Evolutionary conservation across 1,140 invertebrate species (phyloP), one percentile per base, ranked within the genome.

Genomic region (Platorchestia sp.): DNA sequence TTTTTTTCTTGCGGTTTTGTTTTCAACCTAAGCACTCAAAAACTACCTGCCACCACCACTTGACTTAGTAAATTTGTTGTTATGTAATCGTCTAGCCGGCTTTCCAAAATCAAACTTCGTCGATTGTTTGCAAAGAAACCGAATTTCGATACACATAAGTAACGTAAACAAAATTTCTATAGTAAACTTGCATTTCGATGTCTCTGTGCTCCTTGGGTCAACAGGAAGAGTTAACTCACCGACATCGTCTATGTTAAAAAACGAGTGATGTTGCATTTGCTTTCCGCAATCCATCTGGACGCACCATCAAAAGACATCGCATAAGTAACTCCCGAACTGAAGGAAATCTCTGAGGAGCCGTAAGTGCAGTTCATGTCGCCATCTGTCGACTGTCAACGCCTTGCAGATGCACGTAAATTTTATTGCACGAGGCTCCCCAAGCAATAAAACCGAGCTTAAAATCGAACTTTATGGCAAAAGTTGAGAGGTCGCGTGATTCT

Each of bases 391-490:
- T 75, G 59, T 75, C 59, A 75, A 75, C 59, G 59, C 59, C 36
- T 14, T 36, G 59, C 59, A 75, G 59, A 75, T 19, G 59, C 59
- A 75, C 59, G 59, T 75, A 75, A 75, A 75, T 75, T 75, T 75
- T 75, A 75, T 75, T 75, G 59, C 59, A 75, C 1, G 59, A 36
- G 27, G 59, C 59, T 75, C 59, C 59, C 36, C 59, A 36, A 75
- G 59, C 59, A 1, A 75, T 75, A 75, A 75, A 75, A 75, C 59
- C 14, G 59, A 27, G 27, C 59, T 75, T 75, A 75, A 75, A 75
- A 75, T 75, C 59, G 59, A 75, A 75, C 59, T 75, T 75, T 75
- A 75, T 75, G 59, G 59, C 59, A 36, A 75, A 75, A 75, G 59
- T 75, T 75, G 27, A 75, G 59, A 14, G 59, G 27, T 27, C 10